Percentiles rank a stretch among this genome's conserved stretches.
Conservation (phyloP, 1,140 invertebrate species). For the Zeugodacus cucurbitae region DNA sequence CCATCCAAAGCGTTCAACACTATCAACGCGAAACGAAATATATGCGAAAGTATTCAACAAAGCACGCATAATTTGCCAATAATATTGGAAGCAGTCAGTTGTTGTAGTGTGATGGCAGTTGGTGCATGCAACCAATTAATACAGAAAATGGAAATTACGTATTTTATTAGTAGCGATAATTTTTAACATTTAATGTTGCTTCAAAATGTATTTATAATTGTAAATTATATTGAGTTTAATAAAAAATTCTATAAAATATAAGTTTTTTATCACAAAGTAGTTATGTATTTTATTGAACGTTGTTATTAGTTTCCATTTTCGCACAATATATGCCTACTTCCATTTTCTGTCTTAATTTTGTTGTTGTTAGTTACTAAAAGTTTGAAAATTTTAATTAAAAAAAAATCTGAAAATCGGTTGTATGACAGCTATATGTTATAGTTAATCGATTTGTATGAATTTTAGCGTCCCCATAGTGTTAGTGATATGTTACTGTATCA, state of each 20-base stretch:
- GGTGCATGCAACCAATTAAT: not conserved
- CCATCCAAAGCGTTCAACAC: constrained; percentile 28
- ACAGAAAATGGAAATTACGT: constrained; percentile 34
- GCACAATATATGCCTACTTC: not conserved
- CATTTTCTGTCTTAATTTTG: constrained; percentile 16
- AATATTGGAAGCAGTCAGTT: not conserved
- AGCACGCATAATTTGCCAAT: not conserved
- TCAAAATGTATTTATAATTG: not conserved
- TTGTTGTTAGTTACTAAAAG: too few species aligned
- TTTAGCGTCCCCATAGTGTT: too few species aligned
- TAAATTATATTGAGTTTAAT: not conserved
- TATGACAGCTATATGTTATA: too few species aligned
- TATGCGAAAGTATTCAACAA: constrained; percentile 1
- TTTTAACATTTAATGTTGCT: constrained; percentile 1
- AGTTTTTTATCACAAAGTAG: not conserved
- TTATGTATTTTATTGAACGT: not conserved
- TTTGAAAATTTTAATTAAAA: too few species aligned
- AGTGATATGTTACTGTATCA: too few species aligned
- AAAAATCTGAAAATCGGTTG: too few species aligned
- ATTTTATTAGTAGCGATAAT: not conserved
- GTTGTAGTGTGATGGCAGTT: not conserved
- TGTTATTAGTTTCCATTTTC: not conserved
- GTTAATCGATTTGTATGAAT: too few species aligned
- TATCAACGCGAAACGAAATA: constrained; percentile 33
- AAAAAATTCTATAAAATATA: not conserved